Evolutionary conservation across 2,797 vertebrate species (phyloP).

Genomic region (Myiotriccus ornatus): DNA sequence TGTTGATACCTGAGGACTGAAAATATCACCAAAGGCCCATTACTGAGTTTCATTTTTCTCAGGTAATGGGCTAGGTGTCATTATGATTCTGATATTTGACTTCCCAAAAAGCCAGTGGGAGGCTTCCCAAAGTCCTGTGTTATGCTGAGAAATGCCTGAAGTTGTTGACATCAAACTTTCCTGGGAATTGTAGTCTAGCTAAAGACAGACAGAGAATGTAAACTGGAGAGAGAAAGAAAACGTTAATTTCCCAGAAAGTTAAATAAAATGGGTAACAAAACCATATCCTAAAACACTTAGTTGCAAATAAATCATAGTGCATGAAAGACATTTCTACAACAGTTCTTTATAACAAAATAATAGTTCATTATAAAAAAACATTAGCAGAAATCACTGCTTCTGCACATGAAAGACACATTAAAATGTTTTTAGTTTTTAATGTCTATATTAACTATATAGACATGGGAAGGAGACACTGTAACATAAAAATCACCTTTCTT

Average conservation of each 20-base stretch:
- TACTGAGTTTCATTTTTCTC: background rate
- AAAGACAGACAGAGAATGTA: background rate
- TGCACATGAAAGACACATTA: background rate
- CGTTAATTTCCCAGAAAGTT: background rate
- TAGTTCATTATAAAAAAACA: background rate
- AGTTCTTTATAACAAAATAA: background rate
- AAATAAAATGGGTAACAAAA: background rate
- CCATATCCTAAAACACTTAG: background rate
- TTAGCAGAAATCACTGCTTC: background rate
- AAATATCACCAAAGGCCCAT: background rate
- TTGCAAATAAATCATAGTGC: background rate
- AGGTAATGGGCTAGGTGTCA: background rate
- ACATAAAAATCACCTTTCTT: background rate
- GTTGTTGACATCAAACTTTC: background rate
- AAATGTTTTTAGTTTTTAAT: background rate
- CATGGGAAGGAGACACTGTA: background rate
- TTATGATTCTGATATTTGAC: background rate
- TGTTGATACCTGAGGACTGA: background rate
- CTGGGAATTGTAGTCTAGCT: background rate
- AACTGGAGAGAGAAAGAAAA: background rate
- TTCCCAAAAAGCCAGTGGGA: background rate
- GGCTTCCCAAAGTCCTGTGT: background rate
- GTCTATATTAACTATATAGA: background rate
- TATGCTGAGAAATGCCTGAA: background rate
- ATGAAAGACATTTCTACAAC: background rate